Conservation (phyloP, 1,140 invertebrate genomes). For the Drosophila novamexicana region DNA sequence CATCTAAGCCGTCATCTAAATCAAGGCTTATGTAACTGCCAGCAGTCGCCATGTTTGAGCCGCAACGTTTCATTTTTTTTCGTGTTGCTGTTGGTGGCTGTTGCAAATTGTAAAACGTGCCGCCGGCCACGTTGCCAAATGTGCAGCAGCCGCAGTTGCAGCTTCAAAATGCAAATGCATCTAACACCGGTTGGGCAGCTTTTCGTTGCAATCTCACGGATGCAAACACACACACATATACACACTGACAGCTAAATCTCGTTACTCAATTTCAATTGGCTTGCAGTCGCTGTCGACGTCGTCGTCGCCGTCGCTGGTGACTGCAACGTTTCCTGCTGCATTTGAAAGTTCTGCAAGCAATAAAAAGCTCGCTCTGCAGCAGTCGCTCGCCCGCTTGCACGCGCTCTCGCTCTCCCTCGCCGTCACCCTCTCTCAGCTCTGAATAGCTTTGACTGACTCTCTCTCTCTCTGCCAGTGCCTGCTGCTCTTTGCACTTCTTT, state of each 20-base stretch:
- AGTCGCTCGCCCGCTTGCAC: slow-evolving; percentile 9
- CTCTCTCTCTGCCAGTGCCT: neutral
- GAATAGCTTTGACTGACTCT: slow-evolving; percentile 9
- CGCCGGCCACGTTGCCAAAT: slow-evolving; percentile 69
- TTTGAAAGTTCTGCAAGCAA: slow-evolving; percentile 60
- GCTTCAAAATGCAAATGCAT: slow-evolving; percentile 75
- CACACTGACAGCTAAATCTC: slow-evolving; percentile 55
- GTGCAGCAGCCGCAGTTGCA: slow-evolving; percentile 53
- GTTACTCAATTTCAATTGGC: slow-evolving; percentile 82
- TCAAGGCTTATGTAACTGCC: slow-evolving; percentile 79
- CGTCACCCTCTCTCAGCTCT: neutral
- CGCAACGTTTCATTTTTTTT: slow-evolving; percentile 40
- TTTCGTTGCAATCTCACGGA: slow-evolving; percentile 55
- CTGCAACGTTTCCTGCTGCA: slow-evolving; percentile 65
- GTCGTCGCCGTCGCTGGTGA: neutral
- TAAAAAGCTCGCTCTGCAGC: slow-evolving; percentile 61
- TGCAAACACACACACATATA: slow-evolving; percentile 63
- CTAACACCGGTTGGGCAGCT: slow-evolving; percentile 79
- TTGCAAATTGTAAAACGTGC: slow-evolving; percentile 57
- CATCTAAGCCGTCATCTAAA: slow-evolving; percentile 74
- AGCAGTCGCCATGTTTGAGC: slow-evolving; percentile 62
- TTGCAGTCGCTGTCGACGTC: slow-evolving; percentile 47
- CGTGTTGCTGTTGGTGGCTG: slow-evolving; percentile 20
- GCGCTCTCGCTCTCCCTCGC: slow-evolving; percentile 4
- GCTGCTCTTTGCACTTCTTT: slow-evolving; percentile 74